phyloP scores from a whole-genome alignment of 2,888 invertebrate species.

The Oscheius sp. region DNA sequence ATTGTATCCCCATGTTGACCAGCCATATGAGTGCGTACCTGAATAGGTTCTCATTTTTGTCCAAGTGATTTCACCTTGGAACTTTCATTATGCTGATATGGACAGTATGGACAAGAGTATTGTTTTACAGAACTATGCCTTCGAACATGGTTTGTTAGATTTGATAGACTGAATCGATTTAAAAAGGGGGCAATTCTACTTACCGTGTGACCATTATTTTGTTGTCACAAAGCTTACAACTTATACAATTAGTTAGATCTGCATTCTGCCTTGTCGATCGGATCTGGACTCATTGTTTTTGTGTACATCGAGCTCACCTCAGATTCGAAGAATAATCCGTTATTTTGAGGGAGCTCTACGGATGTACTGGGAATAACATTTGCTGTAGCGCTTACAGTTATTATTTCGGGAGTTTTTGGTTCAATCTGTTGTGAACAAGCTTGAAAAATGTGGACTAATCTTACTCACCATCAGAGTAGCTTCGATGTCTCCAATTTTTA shows the following conservation, averaged over 20 bases:
- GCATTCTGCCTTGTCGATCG: not conserved
- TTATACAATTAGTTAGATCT: not conserved
- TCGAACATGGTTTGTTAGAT: conserved; percentile 61
- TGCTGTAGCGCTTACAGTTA: not conserved
- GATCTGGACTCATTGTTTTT: not conserved
- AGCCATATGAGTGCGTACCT: conserved; percentile 62
- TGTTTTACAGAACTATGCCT: conserved; percentile 62
- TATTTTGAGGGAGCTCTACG: not conserved
- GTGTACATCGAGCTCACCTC: not conserved
- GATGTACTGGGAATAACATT: not conserved
- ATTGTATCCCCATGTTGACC: conserved; percentile 56
- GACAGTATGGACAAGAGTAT: conserved; percentile 55
- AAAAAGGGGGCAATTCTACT: too few species aligned
- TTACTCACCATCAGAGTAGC: not conserved
- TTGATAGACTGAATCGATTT: conserved; percentile 48
- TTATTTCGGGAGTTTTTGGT: not conserved
- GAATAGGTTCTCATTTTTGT: not conserved
- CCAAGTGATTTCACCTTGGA: conserved; percentile 46
- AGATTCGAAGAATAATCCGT: not conserved
- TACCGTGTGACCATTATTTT: conserved; percentile 44
- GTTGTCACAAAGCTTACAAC: conserved; percentile 47
- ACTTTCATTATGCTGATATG: conserved; percentile 61
- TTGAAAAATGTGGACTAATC: not conserved
- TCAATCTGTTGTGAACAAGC: not conserved
- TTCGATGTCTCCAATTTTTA: too few species aligned